Evolutionary conservation across 2,888 invertebrate genomes (phyloP), one percentile per base, ranked within the genome.

Genomic region (Drosophila nigricruria): DNA sequence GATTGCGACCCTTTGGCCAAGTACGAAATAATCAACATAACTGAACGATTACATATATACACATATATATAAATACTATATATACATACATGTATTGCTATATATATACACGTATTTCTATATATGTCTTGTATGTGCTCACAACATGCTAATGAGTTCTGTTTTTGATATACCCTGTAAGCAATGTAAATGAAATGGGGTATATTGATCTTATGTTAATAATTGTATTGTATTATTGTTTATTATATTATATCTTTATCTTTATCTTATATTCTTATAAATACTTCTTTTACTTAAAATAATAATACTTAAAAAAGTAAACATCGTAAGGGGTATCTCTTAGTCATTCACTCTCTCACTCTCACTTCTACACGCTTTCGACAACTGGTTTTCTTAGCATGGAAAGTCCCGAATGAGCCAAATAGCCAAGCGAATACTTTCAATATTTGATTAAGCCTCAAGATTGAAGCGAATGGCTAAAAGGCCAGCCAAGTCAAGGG

Each of bases 111-210:
- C 16, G 12, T 34, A 27, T 27, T 40, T 38, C 30, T 32, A 32
- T 10, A 23, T 50, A 10, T n/a, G 14, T 47, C 23, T 34, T 47
- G 3, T 40, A n/a, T 34, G 32, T 47, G 52, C 16, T 12, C 16
- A 30, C 8, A 56, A 54, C 36, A 64, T 69, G 76, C 54, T 61
- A 76, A 76, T 77, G 45, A 61, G 57, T 72, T 77, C 65, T 62
- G 52, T 18, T 36, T 18, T 5, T 5, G n/a, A 14, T 14, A 47
- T 16, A 47, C 27, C 27, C 58, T 36, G 27, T 14, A 36, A 10
- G 14, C 12, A 34, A 4, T 25, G 10, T 0, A 14, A 8, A 9
- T 12, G 6, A 12, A 8, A 5, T 40, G 9, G 16, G 45, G 58
- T 20, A 36, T 47, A 45, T 45, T 57, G 20, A 10, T n/a, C n/a